These are phyloP conservation scores for Globodera rostochiensis DNA, from an alignment of 1,140 invertebrate genomes.

Conservation along the genomic window DNA sequence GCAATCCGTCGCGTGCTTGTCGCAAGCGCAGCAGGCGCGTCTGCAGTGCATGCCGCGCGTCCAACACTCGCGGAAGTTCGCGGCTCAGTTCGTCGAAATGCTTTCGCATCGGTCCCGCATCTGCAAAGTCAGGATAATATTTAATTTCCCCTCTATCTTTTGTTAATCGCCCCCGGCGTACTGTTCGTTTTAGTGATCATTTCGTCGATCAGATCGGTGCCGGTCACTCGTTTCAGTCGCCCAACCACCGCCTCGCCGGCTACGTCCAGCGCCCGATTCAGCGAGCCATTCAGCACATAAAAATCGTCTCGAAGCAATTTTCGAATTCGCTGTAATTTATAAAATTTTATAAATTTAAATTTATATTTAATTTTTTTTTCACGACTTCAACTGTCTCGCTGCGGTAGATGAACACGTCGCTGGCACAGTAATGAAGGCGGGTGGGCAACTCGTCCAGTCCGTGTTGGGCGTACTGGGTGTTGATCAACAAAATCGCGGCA, in stretches of 20 bases:
- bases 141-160: background rate
- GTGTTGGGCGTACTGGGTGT: slow-evolving; percentile 61
- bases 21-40: slow-evolving; percentile 14
- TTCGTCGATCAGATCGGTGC: slow-evolving; percentile 36
- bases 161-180: slow-evolving; percentile 4
- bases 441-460: slow-evolving; percentile 58
- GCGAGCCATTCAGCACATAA: slow-evolving; percentile 34
- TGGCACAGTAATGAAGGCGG: slow-evolving; percentile 57
- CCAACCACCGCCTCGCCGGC: slow-evolving; percentile 38
- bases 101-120: slow-evolving; percentile 6
- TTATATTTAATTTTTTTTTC: background rate
- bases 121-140: background rate
- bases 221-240: slow-evolving; percentile 38
- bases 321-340: slow-evolving; percentile 39
- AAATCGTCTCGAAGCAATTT: slow-evolving; percentile 47
- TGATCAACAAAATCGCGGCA: slow-evolving; percentile 57
- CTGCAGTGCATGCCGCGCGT: slow-evolving; percentile 24
- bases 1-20: slow-evolving; percentile 17
- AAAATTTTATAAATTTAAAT: background rate
- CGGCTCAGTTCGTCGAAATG: slow-evolving; percentile 11
- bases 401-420: slow-evolving; percentile 62
- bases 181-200: slow-evolving; percentile 34
- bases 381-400: slow-evolving; percentile 57
- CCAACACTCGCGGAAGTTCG: slow-evolving; percentile 16
- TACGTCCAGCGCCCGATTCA: slow-evolving; percentile 29